Conservation (phyloP, 2,113 vertebrate genomes). For the Collichthys lucidus region DNA sequence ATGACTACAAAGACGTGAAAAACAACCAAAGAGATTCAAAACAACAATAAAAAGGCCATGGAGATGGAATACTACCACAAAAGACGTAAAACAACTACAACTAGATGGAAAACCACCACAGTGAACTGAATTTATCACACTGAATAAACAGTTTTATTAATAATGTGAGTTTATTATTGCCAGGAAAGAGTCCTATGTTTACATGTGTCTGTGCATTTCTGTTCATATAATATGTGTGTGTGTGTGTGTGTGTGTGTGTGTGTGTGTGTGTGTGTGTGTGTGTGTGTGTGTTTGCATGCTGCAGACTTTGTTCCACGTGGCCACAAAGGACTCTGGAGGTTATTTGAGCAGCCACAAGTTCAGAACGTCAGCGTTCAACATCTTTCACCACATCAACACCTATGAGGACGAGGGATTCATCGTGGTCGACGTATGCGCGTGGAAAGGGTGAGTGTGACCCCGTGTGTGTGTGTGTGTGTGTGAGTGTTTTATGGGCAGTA, state of each 20-base stretch:
- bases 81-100: no score
- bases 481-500: background rate
- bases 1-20: background rate
- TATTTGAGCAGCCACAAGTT: conserved; percentile 91
- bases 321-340: conserved; percentile 89
- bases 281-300: conserved; percentile 14
- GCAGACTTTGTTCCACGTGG: conserved; percentile 96
- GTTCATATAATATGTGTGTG: background rate
- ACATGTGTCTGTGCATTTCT: background rate
- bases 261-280: no score
- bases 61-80: no score
- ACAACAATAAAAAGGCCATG: no score
- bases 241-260: no score
- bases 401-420: conserved; percentile 94
- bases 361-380: conserved; percentile 93
- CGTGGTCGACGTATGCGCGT: conserved; percentile 94
- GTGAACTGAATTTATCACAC: no score
- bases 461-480: background rate
- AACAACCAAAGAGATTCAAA: no score
- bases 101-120: no score
- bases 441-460: conserved; percentile 90
- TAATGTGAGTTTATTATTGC: no score
- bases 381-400: conserved; percentile 97
- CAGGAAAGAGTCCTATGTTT: background rate
- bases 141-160: no score